Evolutionary conservation across 2,113 vertebrate species (phyloP), one percentile per base, ranked within the genome.

Genomic region (Ptilorrhoa leucosticta): DNA sequence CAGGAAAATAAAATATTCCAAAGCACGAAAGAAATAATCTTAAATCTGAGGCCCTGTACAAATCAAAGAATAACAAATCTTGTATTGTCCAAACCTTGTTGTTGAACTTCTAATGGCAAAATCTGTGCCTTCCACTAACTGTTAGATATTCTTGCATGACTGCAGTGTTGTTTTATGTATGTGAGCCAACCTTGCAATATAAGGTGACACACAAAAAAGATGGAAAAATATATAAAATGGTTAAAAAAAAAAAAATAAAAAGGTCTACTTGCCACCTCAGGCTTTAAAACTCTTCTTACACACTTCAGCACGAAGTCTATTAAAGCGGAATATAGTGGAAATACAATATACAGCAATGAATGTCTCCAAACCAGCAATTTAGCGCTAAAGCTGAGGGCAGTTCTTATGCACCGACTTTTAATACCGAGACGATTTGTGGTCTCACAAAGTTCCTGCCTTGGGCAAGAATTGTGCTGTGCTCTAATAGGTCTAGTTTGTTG

Each of bases 401-500:
- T 98, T 98, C 98, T 98, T 98, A 98, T 97, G 98, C 96, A 98
- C 97, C 95, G 97, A 98, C 98, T 98, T 99, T 98, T 98, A 98
- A 98, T 98, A 98, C 98, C 95, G 72, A 98, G 98, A 98, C 96
- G 97, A 98, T 98, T 98, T 98, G 98, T 97, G 97, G 98, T 94
- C 97, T 98, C 98, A 98, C 98, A 97, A 97, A 97, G 97, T 97
- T 98, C 96, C 98, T 98, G 98, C 98, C 98, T 98, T 95, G 98
- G 98, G 98, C 98, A 89, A 90, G 97, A 97, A 97, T 98, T 97
- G 97, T 97, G 97, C 97, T 94, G 96, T 90, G 97, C 97, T 98
- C 98, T 98, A 98, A 98, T 98, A 98, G 98, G 98, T 96, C 98
- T 98, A 98, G 98, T 99, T 98, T 98, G 98, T 97, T 98, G 98